phyloP scores from a whole-genome alignment of 2,888 invertebrate species.

The Drosophila pegasa region DNA sequence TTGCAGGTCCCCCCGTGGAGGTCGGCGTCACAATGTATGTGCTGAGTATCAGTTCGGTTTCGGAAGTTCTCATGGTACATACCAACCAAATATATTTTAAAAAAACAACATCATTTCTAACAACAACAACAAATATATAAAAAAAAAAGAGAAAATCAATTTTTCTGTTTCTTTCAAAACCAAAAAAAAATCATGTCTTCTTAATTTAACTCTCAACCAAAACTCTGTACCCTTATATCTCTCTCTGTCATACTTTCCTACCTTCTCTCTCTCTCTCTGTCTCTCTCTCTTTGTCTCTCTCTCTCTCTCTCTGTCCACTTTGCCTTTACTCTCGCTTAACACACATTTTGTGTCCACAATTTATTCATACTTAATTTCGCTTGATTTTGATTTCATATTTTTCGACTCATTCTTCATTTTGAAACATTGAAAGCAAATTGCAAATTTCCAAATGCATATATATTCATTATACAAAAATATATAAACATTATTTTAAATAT shows the following conservation, averaged over 20 bases:
- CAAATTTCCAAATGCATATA: conserved; percentile 54
- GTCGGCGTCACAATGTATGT: conserved; percentile 99
- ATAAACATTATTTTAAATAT: conserved; percentile 36
- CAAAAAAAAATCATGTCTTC: conserved; percentile 53
- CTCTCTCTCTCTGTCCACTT: conserved; percentile 28
- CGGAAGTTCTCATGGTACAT: conserved; percentile 98
- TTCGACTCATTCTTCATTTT: conserved; percentile 17
- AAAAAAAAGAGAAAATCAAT: conserved; percentile 42
- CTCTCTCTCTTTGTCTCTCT: conserved; percentile 38
- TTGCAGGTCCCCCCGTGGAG: conserved; percentile 98
- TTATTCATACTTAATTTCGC: conserved; percentile 41
- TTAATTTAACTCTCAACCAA: conserved; percentile 50
- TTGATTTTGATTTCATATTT: conserved; percentile 24
- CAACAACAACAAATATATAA: conserved; percentile 12
- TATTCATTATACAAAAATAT: conserved; percentile 45
- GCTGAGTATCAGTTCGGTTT: conserved; percentile 98
- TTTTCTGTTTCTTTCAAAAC: conserved; percentile 38
- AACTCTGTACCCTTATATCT: conserved; percentile 25
- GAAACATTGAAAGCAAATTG: conserved; percentile 41
- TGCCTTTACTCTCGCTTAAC: conserved; percentile 42
- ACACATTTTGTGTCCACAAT: conserved; percentile 52
- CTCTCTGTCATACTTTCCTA: conserved; percentile 34
- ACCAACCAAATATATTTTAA: conserved; percentile 63
- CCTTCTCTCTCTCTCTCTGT: conserved; percentile 37
- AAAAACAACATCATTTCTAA: conserved; percentile 40